These are phyloP conservation scores for Machaerirhynchus nigripectus DNA, from an alignment of 2,113 vertebrate species.

Conservation along the genomic window DNA sequence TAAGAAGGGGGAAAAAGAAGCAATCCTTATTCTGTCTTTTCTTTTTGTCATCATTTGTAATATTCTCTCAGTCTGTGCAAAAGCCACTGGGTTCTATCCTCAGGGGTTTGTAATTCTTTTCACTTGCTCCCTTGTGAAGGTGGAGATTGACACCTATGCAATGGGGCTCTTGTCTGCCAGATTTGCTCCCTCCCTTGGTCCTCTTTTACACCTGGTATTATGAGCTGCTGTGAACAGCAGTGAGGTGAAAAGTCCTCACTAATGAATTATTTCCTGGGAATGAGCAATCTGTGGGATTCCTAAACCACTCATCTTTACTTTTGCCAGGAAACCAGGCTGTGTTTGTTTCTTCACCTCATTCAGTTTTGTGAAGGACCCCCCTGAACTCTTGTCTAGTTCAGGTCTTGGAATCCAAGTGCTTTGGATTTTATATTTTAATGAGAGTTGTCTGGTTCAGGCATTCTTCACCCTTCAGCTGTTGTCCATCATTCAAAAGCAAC, in stretches of 20 bases:
- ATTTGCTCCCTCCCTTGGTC: background rate
- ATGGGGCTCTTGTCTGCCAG: background rate
- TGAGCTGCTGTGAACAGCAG: background rate
- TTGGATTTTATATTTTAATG: conserved; percentile 12
- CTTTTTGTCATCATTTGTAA: background rate
- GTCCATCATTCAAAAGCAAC: background rate
- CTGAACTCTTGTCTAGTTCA: background rate
- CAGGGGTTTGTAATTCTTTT: background rate
- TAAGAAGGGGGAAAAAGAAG: background rate
- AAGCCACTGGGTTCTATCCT: background rate
- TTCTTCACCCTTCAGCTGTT: background rate
- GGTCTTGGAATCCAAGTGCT: background rate
- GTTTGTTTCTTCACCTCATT: background rate
- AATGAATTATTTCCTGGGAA: conserved; percentile 5
- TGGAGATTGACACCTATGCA: background rate
- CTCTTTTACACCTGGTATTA: background rate
- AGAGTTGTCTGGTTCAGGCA: background rate
- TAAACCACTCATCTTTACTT: background rate
- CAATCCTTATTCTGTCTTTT: background rate
- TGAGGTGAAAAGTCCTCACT: conserved; percentile 4
- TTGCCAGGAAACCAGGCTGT: background rate
- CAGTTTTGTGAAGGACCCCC: background rate
- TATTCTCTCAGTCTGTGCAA: background rate
- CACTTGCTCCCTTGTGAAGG: background rate
- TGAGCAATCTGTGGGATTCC: background rate